Evolutionary conservation across 2,113 vertebrate genomes (phyloP), one percentile per base, ranked within the genome.

Genomic region (Chunga burmeisteri): DNA sequence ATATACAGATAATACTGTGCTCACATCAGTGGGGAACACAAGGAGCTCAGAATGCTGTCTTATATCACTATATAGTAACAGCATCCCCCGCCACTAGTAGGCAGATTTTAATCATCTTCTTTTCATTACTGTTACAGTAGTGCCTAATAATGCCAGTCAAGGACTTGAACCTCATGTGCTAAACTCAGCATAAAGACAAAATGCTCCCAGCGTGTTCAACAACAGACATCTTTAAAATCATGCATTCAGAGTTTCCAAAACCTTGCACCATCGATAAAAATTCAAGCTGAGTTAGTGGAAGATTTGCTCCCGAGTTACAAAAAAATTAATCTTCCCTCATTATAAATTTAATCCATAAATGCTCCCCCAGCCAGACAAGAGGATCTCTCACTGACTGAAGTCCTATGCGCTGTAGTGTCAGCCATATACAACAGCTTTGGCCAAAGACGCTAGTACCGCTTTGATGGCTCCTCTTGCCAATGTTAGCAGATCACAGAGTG

Each of bases 81-180:
- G 94, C 89, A 79, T 44, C 47, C 88, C 90, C 86, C 9, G 6
- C 92, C 92, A 92, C 93, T 95, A 94, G 88, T 87, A 87, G 84
- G 95, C 93, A 93, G 81, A 90, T 96, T 96, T 91, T 91, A 94
- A 97, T 94, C 56, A 94, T 94, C 66, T 17, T 86, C 92, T 87
- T 85, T 89, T 96, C 91, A 86, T 96, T 94, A 93, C 67, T 63
- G 74, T 80, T 93, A 93, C 84, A 90, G 93, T 82, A 94, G 94
- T 1, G 27, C 84, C 84, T 94, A 95, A 89, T 89, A 93, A 94
- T 77, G 67, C 71, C 94, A 93, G 62, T 56, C 81, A 95, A 95
- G 70, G 73, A 66, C 86, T 58, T 79, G 88, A 91, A 95, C 80
- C 74, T 72, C 94, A 95, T 91, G 91, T 97, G 91, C 88, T 81